Conservation (phyloP, 1,140 invertebrate genomes). For the Drosophila chauvacae region DNA sequence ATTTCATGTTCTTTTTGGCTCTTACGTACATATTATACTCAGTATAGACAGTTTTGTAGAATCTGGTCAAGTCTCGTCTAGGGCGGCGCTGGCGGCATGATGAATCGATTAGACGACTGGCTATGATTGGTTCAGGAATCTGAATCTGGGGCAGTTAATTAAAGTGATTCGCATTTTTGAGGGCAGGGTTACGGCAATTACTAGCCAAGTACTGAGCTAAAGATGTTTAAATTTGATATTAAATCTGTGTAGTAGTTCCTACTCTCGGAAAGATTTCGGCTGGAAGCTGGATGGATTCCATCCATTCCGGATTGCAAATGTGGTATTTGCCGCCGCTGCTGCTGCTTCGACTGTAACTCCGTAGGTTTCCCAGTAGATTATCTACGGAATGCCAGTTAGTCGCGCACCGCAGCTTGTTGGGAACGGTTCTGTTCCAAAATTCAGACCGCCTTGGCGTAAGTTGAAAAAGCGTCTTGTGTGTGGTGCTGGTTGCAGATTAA, state of each 20-base stretch:
- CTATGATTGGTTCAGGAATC: conserved; percentile 19
- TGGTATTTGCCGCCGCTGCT: neutral
- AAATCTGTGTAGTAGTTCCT: neutral
- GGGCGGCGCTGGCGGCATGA: conserved; percentile 20
- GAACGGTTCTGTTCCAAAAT: conserved; percentile 24
- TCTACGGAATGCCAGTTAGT: conserved; percentile 61
- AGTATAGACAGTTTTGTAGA: neutral
- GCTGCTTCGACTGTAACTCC: neutral
- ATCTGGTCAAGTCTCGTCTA: conserved; percentile 3
- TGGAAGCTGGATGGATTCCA: neutral
- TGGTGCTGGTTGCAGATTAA: conserved; percentile 35
- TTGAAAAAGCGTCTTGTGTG: conserved; percentile 3
- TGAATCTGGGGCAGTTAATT: conserved; percentile 56
- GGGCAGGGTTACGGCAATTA: conserved; percentile 45
- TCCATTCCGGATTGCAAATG: neutral
- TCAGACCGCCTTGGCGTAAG: neutral
- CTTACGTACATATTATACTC: conserved; percentile 4
- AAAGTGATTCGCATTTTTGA: conserved; percentile 59
- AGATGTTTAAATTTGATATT: neutral
- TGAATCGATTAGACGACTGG: conserved; percentile 18
- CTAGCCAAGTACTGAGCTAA: neutral
- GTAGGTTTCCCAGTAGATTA: conserved; percentile 57
- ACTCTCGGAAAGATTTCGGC: neutral
- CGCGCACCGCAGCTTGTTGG: conserved; percentile 34
- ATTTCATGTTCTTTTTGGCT: conserved; percentile 13